phyloP scores from a whole-genome alignment of 2,113 vertebrate species.

The Hylia prasina region DNA sequence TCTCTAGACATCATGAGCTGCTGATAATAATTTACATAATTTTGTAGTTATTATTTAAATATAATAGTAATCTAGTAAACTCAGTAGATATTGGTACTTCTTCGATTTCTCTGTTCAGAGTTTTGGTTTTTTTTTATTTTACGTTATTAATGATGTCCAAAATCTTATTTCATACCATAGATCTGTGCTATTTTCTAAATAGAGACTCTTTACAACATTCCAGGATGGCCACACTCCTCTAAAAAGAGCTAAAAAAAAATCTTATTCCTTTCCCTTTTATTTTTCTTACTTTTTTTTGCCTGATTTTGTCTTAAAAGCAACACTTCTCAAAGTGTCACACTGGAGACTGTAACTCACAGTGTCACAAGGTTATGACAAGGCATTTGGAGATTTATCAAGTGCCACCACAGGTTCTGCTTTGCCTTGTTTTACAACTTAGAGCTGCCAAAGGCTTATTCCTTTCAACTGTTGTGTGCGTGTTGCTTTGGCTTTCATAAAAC shows the following conservation, averaged over 20 bases:
- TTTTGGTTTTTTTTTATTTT: background rate
- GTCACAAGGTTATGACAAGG: background rate
- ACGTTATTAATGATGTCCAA: background rate
- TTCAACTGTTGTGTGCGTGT: background rate
- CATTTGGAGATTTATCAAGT: background rate
- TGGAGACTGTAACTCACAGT: background rate
- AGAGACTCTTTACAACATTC: background rate
- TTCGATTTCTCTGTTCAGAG: background rate
- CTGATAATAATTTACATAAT: background rate
- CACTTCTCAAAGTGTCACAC: background rate
- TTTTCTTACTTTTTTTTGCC: background rate
- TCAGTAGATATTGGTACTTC: background rate
- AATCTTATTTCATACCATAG: background rate
- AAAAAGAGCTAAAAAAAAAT: background rate
- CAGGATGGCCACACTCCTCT: fast-evolving
- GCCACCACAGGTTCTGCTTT: background rate
- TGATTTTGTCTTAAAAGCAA: background rate
- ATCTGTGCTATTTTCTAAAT: background rate
- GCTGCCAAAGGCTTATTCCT: background rate
- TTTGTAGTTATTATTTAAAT: background rate
- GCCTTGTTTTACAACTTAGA: background rate
- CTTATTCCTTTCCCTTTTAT: background rate
- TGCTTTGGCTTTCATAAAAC: background rate
- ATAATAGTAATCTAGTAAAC: background rate
- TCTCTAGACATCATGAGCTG: background rate